Evolutionary conservation across 35 echinoderm and acorn worm species (phyloP).

Genomic region (Antedon bifida): DNA sequence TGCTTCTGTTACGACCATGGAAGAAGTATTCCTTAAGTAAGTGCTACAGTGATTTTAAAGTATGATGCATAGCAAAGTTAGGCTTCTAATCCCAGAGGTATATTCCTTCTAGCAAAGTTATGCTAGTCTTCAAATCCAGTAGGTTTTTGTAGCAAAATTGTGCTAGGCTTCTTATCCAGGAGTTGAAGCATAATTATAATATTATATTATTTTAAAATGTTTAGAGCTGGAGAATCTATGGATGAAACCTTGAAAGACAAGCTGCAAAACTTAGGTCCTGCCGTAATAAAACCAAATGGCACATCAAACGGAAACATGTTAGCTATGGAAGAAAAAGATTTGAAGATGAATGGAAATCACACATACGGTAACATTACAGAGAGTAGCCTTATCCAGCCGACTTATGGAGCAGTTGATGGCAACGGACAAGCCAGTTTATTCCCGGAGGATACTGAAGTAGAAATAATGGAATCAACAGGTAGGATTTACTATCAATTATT

Average conservation of each 20-base stretch:
- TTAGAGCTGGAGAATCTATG: neutral
- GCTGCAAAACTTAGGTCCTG: neutral
- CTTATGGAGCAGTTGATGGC: neutral
- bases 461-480: neutral
- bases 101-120: no score
- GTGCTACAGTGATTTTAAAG: no score
- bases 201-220: neutral
- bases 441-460: neutral
- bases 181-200: no score
- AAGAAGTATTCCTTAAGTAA: conserved; percentile 89
- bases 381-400: neutral
- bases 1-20: conserved; percentile 73
- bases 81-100: no score
- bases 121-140: no score
- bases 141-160: no score
- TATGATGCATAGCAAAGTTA: no score
- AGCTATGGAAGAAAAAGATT: neutral
- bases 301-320: neutral
- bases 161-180: no score
- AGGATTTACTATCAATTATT: neutral
- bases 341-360: neutral
- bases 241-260: neutral
- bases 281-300: neutral
- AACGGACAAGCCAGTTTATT: neutral
- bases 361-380: neutral